phyloP scores from a whole-genome alignment of 2,888 invertebrate genomes.

The Biston stratarius region DNA sequence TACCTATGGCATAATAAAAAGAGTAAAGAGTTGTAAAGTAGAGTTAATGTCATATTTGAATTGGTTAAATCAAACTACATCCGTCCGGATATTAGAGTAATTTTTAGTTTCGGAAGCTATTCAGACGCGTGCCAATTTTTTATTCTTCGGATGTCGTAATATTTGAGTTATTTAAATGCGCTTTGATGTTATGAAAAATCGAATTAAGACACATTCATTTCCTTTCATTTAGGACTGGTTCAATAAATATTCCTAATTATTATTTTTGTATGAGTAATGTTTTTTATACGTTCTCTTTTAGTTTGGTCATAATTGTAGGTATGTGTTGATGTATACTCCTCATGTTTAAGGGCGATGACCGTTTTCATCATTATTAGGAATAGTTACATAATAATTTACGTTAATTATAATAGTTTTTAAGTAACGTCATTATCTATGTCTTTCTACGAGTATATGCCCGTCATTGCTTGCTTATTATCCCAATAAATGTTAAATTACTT shows the following conservation, averaged over 20 bases:
- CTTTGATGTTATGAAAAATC: constrained; percentile 12
- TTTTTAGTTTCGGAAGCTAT: constrained; percentile 40
- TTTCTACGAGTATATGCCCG: too few relatives aligned
- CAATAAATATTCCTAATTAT: neutral
- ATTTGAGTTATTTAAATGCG: constrained; percentile 1
- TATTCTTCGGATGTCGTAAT: constrained; percentile 32
- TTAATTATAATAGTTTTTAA: too few relatives aligned
- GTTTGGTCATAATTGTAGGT: neutral
- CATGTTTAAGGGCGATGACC: too few relatives aligned
- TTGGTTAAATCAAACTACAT: neutral
- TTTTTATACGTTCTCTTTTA: neutral
- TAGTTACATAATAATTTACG: too few relatives aligned
- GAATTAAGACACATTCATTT: neutral
- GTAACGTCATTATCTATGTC: too few relatives aligned
- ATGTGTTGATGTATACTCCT: too few relatives aligned
- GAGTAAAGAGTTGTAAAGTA: too few relatives aligned
- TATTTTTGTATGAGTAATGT: neutral
- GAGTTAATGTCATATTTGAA: neutral
- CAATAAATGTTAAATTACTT: too few relatives aligned
- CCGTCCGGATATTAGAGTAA: constrained; percentile 37
- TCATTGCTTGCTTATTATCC: too few relatives aligned
- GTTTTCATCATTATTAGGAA: too few relatives aligned
- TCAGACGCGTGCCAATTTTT: constrained; percentile 29
- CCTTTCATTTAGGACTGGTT: neutral
- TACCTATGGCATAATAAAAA: too few relatives aligned